These are phyloP conservation scores for Urosaurus nigricauda DNA, from an alignment of 2,797 vertebrate genomes.

Conservation along the genomic window DNA sequence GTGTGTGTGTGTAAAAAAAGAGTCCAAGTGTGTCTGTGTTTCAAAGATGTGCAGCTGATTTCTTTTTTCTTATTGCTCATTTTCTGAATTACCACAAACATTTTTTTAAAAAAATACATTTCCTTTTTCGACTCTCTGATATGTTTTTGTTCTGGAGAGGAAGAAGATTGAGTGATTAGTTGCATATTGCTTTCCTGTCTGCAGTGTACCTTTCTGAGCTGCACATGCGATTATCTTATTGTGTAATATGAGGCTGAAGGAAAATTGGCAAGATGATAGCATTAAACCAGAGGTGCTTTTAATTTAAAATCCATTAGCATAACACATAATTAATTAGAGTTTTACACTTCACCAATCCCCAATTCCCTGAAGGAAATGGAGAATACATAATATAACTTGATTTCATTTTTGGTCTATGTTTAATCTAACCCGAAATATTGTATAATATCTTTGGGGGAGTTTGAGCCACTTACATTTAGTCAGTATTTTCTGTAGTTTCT, in stretches of 20 bases:
- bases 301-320: slow-evolving; percentile 84
- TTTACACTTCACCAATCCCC: slow-evolving; percentile 80
- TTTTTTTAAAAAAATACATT: not conserved
- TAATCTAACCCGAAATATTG: slow-evolving; percentile 81
- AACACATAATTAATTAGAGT: slow-evolving; percentile 84
- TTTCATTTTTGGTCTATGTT: slow-evolving; percentile 82
- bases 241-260: slow-evolving; percentile 66
- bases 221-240: slow-evolving; percentile 59
- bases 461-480: slow-evolving; percentile 68
- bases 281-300: slow-evolving; percentile 79
- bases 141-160: not conserved
- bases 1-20: not conserved
- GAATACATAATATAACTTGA: slow-evolving; percentile 81
- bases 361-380: slow-evolving; percentile 80
- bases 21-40: not conserved
- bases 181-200: slow-evolving; percentile 14
- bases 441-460: slow-evolving; percentile 71
- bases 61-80: not conserved
- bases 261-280: slow-evolving; percentile 63
- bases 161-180: not conserved
- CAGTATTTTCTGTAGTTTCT: slow-evolving; percentile 35
- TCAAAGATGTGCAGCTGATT: not conserved
- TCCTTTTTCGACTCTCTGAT: not conserved
- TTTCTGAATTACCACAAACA: not conserved
- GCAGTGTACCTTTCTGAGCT: slow-evolving; percentile 25